phyloP scores from a whole-genome alignment of 2,113 vertebrate genomes.

The Notarius lentiginosus region DNA sequence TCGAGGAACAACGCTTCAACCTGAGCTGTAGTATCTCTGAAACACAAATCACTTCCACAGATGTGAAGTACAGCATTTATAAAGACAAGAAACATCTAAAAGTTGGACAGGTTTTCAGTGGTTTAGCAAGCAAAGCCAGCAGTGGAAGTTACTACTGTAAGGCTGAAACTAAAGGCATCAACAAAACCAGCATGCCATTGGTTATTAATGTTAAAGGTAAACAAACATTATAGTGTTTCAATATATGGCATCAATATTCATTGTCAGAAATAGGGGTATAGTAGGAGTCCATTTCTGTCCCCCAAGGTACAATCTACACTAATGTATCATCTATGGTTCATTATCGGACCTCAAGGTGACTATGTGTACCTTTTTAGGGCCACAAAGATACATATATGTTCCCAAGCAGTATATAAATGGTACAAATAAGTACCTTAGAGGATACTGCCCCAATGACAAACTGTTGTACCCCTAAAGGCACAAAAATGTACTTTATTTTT shows the following conservation, averaged over 20 bases:
- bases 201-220: constrained; percentile 67
- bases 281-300: too few species aligned
- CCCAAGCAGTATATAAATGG: too few species aligned
- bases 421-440: too few species aligned
- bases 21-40: constrained; percentile 59
- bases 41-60: constrained; percentile 38
- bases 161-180: constrained; percentile 1
- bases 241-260: not conserved
- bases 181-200: constrained; percentile 36
- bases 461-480: not conserved
- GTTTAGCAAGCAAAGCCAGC: constrained; percentile 15
- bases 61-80: constrained; percentile 57
- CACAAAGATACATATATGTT: too few species aligned
- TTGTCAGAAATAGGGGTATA: too few species aligned
- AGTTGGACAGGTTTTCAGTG: rapidly evolving
- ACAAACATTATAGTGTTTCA: not conserved
- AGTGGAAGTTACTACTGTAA: constrained; percentile 68
- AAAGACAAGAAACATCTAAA: constrained; percentile 47
- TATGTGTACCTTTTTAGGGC: too few species aligned
- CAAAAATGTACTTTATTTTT: too few species aligned
- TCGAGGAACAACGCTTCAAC: constrained; percentile 52
- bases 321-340: too few species aligned
- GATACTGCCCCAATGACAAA: too few species aligned
- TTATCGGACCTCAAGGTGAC: too few species aligned
- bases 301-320: too few species aligned